Evolutionary conservation across 2,113 vertebrate species (phyloP).

Genomic region (Oplegnathus fasciatus): DNA sequence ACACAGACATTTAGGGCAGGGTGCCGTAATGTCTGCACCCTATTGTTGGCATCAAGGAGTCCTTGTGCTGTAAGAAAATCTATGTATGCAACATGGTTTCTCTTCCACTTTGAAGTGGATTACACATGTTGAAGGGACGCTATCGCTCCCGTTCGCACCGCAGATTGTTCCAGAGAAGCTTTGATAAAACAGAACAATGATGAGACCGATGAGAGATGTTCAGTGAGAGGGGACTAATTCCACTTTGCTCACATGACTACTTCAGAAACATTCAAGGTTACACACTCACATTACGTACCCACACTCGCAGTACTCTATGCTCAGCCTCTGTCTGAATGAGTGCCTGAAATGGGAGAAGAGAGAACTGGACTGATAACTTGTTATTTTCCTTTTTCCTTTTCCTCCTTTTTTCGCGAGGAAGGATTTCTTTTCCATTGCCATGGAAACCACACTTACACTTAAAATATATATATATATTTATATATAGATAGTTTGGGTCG

Average conservation of each 20-base stretch:
- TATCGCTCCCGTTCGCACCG: not conserved
- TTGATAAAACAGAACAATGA: constrained; percentile 22
- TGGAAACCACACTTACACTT: constrained; percentile 65
- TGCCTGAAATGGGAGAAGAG: constrained; percentile 28
- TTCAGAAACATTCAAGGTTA: constrained; percentile 14
- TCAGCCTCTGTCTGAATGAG: constrained; percentile 35
- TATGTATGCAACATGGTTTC: constrained; percentile 1
- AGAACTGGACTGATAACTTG: constrained; percentile 65
- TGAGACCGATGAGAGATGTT: constrained; percentile 13
- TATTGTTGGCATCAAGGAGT: not conserved
- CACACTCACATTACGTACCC: not conserved
- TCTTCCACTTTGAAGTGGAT: constrained; percentile 12
- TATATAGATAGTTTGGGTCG: constrained; percentile 11
- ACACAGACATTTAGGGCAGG: too few species aligned
- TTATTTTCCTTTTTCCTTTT: constrained; percentile 38
- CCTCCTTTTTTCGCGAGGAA: not conserved
- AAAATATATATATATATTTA: constrained; percentile 29
- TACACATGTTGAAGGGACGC: not conserved
- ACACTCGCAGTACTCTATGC: not conserved
- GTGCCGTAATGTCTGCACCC: not conserved
- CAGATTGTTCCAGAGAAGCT: constrained; percentile 17
- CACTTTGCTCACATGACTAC: constrained; percentile 19
- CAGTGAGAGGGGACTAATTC: constrained; percentile 11
- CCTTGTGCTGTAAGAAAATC: not conserved
- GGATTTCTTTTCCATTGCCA: constrained; percentile 69